These are phyloP conservation scores for Pseudorectes ferrugineus DNA, from an alignment of 2,113 vertebrate species.

Conservation along the genomic window DNA sequence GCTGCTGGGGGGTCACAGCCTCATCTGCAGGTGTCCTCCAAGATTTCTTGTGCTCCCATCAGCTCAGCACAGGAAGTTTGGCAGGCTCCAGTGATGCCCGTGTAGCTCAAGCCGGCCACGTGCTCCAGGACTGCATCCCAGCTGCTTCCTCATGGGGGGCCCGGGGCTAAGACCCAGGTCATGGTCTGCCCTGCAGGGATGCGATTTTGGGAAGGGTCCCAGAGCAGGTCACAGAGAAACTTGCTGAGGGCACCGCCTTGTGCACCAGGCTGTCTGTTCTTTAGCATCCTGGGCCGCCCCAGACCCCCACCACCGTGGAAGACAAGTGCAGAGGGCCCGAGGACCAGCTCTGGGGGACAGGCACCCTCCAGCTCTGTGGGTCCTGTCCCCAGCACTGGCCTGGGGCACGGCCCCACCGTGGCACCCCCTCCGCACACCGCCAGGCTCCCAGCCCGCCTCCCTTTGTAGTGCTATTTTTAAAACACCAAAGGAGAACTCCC, in stretches of 20 bases:
- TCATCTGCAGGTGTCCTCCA: neutral
- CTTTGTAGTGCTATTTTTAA: slow-evolving; percentile 57
- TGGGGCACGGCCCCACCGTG: neutral
- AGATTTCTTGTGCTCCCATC: neutral
- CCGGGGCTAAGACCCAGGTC: rapidly evolving
- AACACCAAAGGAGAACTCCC: slow-evolving; percentile 45
- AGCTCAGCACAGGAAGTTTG: neutral
- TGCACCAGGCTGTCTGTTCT: neutral
- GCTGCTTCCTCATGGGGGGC: rapidly evolving
- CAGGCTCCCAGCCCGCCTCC: neutral
- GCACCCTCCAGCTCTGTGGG: neutral
- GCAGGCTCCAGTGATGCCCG: neutral
- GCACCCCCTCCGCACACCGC: neutral
- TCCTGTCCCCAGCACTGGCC: neutral
- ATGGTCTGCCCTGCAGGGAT: rapidly evolving
- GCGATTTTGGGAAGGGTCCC: neutral
- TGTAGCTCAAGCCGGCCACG: rapidly evolving
- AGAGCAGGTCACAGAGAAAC: neutral
- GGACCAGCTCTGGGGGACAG: neutral
- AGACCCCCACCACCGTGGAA: rapidly evolving
- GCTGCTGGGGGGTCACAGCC: neutral
- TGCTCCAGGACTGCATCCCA: rapidly evolving
- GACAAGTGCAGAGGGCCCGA: neutral
- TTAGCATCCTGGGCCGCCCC: neutral
- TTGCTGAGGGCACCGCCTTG: rapidly evolving